Evolutionary conservation across 2,888 invertebrate species (phyloP).

Genomic region (Calliopum simillimum): DNA sequence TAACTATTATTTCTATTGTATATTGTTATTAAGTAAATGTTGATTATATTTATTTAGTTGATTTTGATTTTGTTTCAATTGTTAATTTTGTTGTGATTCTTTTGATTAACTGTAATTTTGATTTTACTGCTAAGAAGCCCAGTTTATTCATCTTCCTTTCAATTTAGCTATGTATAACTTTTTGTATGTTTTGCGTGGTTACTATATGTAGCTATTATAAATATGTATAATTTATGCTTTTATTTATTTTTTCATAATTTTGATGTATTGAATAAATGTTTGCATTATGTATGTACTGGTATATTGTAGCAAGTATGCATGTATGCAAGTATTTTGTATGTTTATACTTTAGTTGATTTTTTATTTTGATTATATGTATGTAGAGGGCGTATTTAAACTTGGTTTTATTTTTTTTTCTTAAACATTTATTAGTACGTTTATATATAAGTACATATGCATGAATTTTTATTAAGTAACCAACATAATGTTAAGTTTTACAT

Average conservation of each 20-base stretch:
- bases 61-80: slow-evolving; percentile 27
- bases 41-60: background rate
- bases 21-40: background rate
- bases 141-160: slow-evolving; percentile 46
- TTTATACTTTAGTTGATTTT: slow-evolving; percentile 41
- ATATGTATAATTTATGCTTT: too few relatives aligned
- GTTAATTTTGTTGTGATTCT: slow-evolving; percentile 30
- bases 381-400: too few relatives aligned
- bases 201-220: too few relatives aligned
- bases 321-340: slow-evolving; percentile 42
- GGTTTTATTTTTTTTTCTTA: slow-evolving; percentile 32
- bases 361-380: slow-evolving; percentile 29
- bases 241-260: too few relatives aligned
- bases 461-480: too few relatives aligned
- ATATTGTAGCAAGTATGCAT: too few relatives aligned
- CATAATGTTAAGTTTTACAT: too few relatives aligned
- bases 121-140: slow-evolving; percentile 67
- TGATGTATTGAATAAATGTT: too few relatives aligned
- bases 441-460: too few relatives aligned
- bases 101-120: slow-evolving; percentile 58
- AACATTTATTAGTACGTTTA: background rate
- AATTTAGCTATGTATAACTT: too few relatives aligned
- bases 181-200: too few relatives aligned
- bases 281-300: too few relatives aligned
- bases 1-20: background rate